Evolutionary conservation across 2,888 invertebrate species (phyloP), one percentile per base, ranked within the genome.

Genomic region (Norana najaformis): DNA sequence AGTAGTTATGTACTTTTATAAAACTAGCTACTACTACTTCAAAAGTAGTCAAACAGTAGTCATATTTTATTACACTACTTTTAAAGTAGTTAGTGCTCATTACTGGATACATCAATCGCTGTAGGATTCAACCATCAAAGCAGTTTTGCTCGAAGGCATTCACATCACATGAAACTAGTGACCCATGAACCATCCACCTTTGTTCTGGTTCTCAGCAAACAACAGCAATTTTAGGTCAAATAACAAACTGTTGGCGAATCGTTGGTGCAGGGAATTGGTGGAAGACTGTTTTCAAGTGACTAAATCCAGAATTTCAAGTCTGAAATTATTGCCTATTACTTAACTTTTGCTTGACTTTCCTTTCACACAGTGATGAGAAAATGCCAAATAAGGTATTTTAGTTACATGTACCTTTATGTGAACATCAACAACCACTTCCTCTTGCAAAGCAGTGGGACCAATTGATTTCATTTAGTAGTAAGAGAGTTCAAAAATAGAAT

Each of bases 301-400:
- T 69, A 30, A 69, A 69, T n/a, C 69, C n/a, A n/a, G 69, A 69
- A 69, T 69, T 69, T n/a, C 69, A 69, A n/a, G 69, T 69, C 69
- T n/a, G 69, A n/a, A 69, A 5, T 6, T 47, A 47, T 23, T 23
- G 47, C 47, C 23, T 3, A 23, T 47, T 47, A 6, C 69, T 69
- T 69, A n/a, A 8, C 69, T 11, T 69, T 69, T n/a, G 30, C 69
- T 8, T 69, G 30, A 69, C 30, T 69, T 5, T 30, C 30, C 11
- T n/a, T 69, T 30, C 30, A 69, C 30, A 69, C 30, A 69, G 69
- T 69, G 69, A 69, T 30, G 69, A 11, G n/a, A 69, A n/a, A 30
- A 30, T 69, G 8, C 13, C n/a, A n/a, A 30, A 69, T n/a, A n/a
- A n/a, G n/a, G 8, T 8, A n/a, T 13, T 69, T 47, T 69, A n/a